Base-by-base conservation (phyloP, 1,140 invertebrate genomes). In the Araneus ventricosus region DNA sequence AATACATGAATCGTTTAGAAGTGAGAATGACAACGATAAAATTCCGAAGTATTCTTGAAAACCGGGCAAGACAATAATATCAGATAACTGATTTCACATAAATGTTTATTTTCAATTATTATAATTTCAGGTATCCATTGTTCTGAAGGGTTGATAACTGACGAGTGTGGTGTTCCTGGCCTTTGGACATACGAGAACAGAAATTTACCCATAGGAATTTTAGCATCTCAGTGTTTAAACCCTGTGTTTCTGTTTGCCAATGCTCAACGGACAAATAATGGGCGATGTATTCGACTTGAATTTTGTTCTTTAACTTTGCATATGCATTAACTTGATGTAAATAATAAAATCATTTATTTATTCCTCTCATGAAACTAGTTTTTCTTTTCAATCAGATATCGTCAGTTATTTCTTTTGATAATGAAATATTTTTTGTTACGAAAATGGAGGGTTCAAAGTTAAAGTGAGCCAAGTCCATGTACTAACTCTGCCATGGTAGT, bases 71-170 rank as follows among this genome's bases (percentile, higher is more conserved):
- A 52, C 45, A 52, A 52, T 52, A 52, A 52, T 14, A 52, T 17
- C 45, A 52, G 45, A 52, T 52, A 10, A 52, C 5, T 52, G 10
- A 52, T 52, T 52, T 52, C 45, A 14, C 45, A 52, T 52, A 14
- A 52, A 52, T 52, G 45, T 17, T 17, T 1, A 52, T 1, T 2
- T 45, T 27, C 5, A 5, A 37, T 20, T 20, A 20, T 20, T 75
- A 5, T 75, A 34, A 75, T 61, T 91, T 61, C 61, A 94, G 93
- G 70, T 92, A 95, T 96, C 97, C 39, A 96, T 96, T 92, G 95
- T 97, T 82, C 95, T 95, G 1, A 95, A 97, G 94, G 95, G 41
- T 79, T 92, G 59, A 92, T 94, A 27, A 94, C 92, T 90, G 93
- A 91, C 95, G 95, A 94, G 34, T 95, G 95, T 93, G 95, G 95